Conservation (phyloP, 2,797 vertebrate genomes). For the Sternotherus odoratus region DNA sequence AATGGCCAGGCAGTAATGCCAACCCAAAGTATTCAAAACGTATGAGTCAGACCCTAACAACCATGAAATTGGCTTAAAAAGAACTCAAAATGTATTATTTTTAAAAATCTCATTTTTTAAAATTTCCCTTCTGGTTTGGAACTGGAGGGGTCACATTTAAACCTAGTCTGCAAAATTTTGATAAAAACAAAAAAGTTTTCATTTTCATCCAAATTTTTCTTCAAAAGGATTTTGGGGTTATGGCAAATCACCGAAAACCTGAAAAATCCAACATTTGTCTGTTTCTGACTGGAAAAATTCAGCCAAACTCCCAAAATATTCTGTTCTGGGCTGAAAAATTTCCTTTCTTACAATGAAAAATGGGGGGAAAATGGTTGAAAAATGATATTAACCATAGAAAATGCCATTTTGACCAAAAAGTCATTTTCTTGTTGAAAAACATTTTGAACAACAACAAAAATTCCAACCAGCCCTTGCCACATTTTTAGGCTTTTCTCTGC, state of each 20-base stretch:
- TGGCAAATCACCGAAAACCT: not conserved
- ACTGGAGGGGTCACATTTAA: not conserved
- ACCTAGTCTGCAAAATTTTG: not conserved
- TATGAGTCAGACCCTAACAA: not conserved
- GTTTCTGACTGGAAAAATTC: not conserved
- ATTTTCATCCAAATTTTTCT: not conserved
- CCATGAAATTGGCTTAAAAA: not conserved
- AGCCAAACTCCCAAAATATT: not conserved
- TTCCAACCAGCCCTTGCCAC: not conserved
- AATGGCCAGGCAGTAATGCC: not conserved
- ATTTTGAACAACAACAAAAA: not conserved
- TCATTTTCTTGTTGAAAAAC: not conserved
- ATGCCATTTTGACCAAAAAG: not conserved
- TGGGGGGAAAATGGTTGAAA: not conserved
- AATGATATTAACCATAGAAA: not conserved
- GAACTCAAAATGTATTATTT: not conserved
- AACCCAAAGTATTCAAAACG: not conserved
- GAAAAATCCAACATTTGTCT: not conserved
- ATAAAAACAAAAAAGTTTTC: not conserved
- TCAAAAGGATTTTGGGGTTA: not conserved
- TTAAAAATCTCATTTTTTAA: not conserved
- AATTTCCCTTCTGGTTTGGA: not conserved
- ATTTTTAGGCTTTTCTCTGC: not conserved
- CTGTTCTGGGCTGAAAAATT: not conserved
- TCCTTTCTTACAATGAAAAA: constrained; percentile 22